Evolutionary conservation across 92 coral and sea anemone genomes (phyloP).

Genomic region (Palythoa caribaeorum): DNA sequence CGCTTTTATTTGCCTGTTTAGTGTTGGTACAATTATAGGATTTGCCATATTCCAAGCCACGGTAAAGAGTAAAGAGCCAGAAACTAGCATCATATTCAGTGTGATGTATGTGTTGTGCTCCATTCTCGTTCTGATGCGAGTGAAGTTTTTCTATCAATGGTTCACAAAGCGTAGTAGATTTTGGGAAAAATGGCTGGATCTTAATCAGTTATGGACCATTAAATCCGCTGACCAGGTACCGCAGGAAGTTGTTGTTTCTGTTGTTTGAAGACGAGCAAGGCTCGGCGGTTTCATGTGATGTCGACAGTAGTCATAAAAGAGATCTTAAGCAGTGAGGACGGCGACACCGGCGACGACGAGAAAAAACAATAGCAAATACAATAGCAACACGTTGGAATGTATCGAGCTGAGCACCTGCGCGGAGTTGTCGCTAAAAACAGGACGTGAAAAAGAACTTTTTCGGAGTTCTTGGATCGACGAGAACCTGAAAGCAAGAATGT

Average conservation of each 20-base stretch:
- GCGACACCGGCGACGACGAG: too few relatives aligned
- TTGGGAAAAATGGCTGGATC: constrained; percentile 89
- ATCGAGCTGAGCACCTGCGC: too few relatives aligned
- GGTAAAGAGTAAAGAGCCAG: constrained; percentile 79
- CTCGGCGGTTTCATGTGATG: neutral
- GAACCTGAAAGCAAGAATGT: too few relatives aligned
- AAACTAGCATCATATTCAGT: constrained; percentile 82
- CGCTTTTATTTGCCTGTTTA: constrained; percentile 79
- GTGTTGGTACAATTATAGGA: constrained; percentile 83
- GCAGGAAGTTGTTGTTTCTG: constrained; percentile 36
- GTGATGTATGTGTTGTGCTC: constrained; percentile 94
- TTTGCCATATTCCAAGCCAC: constrained; percentile 85
- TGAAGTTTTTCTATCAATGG: constrained; percentile 92
- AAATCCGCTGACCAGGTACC: constrained; percentile 44
- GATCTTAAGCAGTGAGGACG: too few relatives aligned
- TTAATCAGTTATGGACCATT: constrained; percentile 88
- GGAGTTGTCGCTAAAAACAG: too few relatives aligned
- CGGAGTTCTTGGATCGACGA: too few relatives aligned
- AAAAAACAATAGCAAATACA: too few relatives aligned
- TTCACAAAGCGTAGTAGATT: constrained; percentile 83
- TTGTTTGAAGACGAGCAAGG: constrained; percentile 5
- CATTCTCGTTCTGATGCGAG: constrained; percentile 81
- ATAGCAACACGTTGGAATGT: too few relatives aligned
- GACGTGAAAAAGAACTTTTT: too few relatives aligned
- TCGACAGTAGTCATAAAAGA: neutral